Evolutionary conservation across 1,140 invertebrate genomes (phyloP).

Genomic region (Heliothis virescens): DNA sequence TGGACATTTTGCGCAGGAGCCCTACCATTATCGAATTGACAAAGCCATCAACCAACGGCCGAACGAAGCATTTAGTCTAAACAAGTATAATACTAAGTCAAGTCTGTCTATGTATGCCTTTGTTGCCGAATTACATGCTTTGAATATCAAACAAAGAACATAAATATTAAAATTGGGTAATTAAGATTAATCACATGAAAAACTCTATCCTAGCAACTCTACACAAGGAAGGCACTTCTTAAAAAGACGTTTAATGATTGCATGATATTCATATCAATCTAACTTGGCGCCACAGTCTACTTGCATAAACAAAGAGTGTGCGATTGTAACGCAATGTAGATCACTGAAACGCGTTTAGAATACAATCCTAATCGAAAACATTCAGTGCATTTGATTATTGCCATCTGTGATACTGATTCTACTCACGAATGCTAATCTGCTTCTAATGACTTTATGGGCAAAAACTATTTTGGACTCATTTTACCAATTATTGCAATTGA

Average conservation of each 20-base stretch:
- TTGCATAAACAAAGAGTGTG: constrained; percentile 24
- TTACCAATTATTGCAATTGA: too few species aligned
- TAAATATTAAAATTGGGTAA: constrained; percentile 36
- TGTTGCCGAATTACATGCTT: constrained; percentile 36
- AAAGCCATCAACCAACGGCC: constrained; percentile 1
- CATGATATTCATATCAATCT: background rate
- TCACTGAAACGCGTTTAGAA: constrained; percentile 29
- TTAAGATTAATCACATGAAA: constrained; percentile 37
- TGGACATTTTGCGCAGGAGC: too few species aligned
- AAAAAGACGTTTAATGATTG: background rate
- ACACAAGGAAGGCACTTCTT: constrained; percentile 4
- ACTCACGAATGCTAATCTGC: background rate
- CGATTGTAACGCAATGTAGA: constrained; percentile 30
- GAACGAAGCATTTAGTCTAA: constrained; percentile 1
- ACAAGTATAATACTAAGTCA: constrained; percentile 2
- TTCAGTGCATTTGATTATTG: constrained; percentile 11
- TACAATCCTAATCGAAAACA: constrained; percentile 23
- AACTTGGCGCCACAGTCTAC: constrained; percentile 27
- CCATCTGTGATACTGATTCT: constrained; percentile 3
- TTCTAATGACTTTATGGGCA: constrained; percentile 4
- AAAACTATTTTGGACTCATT: too few species aligned
- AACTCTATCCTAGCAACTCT: constrained; percentile 4
- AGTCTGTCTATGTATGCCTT: constrained; percentile 16
- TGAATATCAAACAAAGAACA: constrained; percentile 41
- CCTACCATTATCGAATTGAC: background rate